A percentile compares a stretch with the other conserved stretches of the same genome.
These are phyloP conservation scores for Plotosus lineatus DNA, from an alignment of 2,113 vertebrate genomes.

Conservation along the genomic window DNA sequence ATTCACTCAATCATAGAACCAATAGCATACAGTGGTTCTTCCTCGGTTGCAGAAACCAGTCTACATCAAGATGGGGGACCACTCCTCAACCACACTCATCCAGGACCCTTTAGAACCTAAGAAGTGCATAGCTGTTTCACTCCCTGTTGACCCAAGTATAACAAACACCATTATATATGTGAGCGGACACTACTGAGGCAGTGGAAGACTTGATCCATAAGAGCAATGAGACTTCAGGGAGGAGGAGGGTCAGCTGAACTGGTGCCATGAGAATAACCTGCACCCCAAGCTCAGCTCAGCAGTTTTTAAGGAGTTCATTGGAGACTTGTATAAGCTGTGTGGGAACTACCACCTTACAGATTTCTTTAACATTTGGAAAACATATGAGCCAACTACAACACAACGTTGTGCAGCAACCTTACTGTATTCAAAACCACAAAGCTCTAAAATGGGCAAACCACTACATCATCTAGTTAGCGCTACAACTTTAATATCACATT, in stretches of 20 bases:
- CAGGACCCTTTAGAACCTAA: neutral
- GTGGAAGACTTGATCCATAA: neutral
- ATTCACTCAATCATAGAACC: neutral
- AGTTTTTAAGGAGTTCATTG: neutral
- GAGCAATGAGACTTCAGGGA: neutral
- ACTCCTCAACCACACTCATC: neutral
- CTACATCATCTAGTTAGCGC: neutral
- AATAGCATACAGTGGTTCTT: neutral
- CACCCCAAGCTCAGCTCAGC: neutral
- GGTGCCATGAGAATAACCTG: neutral
- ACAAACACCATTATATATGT: neutral
- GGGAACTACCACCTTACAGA: neutral
- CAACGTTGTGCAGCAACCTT: neutral
- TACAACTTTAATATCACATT: neutral
- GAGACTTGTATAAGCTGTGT: neutral
- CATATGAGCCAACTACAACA: neutral
- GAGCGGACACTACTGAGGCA: neutral
- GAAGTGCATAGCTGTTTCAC: neutral
- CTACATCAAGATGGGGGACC: neutral
- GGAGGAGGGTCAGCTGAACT: neutral
- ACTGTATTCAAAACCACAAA: neutral
- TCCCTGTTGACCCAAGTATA: neutral
- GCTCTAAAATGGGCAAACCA: neutral
- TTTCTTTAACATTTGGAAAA: slow-evolving; percentile 3
- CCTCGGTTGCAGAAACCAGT: neutral